Base-by-base conservation (phyloP, 2,888 invertebrate genomes). In the Leptinotarsa tumamoca region DNA sequence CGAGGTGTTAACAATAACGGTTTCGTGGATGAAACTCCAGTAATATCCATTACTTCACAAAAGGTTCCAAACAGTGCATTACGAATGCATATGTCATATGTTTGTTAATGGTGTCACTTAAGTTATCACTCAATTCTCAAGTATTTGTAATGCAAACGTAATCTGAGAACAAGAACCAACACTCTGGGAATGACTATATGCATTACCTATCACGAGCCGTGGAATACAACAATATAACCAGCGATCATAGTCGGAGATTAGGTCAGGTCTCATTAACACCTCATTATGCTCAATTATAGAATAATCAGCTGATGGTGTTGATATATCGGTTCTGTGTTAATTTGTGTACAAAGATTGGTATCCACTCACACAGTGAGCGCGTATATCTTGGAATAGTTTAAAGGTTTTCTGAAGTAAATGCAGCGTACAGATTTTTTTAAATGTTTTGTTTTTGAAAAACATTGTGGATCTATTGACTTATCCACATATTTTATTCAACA, bases 161-260 rank as follows among this genome's bases (percentile, higher is more conserved):
- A 58, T 13, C 15, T 58, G 13, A 23, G 18, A 52, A 51, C 68
- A 68, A 17, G 68, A 23, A 27, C 23, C n/a, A 23, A 27, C 33
- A 61, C 61, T 43, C 67, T 72, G 21, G 72, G 68, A 71, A 75
- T 68, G 71, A 17, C 33, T 33, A n/a, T 33, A 63, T 68, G 71
- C 33, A 68, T 68, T n/a, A 58, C 10, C 43, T 43, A 43, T 43
- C 66, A 66, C 75, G 63, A 33, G 33, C 75, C 72, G 68, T 56
- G 23, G 56, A 80, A 81, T 82, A 85, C 81, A 84, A 83, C 83
- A 84, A 83, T 85, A 85, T 85, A 85, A 85, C 85, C 84, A 83
- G 82, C 83, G 86, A 85, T 87, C 86, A 84, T 84, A 85, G 84
- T 83, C 84, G 83, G 82, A 86, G 85, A 87, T 86, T 85, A 86